These are phyloP conservation scores for Narcine bancroftii DNA, from an alignment of 2,113 vertebrate species.

Conservation along the genomic window DNA sequence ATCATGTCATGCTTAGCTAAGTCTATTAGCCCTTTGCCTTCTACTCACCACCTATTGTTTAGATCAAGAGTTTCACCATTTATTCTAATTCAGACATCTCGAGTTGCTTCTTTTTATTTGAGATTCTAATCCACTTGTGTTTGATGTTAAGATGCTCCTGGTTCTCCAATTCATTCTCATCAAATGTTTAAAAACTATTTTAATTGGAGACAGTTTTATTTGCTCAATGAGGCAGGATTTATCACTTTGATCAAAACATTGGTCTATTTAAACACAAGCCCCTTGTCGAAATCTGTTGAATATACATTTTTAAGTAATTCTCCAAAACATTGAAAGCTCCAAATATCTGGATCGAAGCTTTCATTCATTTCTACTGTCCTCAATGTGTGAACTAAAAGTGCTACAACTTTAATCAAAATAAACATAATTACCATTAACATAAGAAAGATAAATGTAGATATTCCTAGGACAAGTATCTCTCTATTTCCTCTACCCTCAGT, in stretches of 20 bases:
- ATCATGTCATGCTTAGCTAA: too few relatives aligned
- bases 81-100: too few relatives aligned
- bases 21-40: too few relatives aligned
- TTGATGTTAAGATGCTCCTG: too few relatives aligned
- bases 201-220: background rate
- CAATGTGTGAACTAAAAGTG: background rate
- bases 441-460: conserved; percentile 83
- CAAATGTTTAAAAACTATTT: background rate
- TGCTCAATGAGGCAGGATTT: background rate
- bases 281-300: background rate
- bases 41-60: too few relatives aligned
- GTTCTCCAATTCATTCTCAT: too few relatives aligned
- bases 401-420: conserved; percentile 23
- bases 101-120: too few relatives aligned
- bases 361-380: background rate
- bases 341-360: background rate
- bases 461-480: conserved; percentile 84
- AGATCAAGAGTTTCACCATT: too few relatives aligned
- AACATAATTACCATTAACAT: conserved; percentile 74
- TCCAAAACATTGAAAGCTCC: background rate
- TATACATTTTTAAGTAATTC: background rate
- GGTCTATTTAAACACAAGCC: background rate
- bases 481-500: conserved; percentile 83
- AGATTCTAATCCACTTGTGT: too few relatives aligned
- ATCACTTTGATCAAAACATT: background rate